A percentile compares a stretch with the other conserved stretches of the same genome.
Evolutionary conservation across 1,140 invertebrate genomes (phyloP).

Genomic region (Drosophila sulfurigaster): DNA sequence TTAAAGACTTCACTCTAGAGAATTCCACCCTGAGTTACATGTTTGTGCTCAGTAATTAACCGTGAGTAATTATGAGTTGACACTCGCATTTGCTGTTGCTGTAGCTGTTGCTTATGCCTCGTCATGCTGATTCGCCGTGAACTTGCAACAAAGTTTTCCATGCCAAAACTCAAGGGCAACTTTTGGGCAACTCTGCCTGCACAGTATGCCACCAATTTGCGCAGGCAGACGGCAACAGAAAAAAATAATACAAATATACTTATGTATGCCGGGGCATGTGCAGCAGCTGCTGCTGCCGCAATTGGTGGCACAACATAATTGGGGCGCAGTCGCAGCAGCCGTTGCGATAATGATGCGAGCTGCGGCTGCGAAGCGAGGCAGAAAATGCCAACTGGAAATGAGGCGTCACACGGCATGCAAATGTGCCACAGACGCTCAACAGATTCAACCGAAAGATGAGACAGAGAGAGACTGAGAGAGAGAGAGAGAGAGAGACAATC

Average conservation of each 20-base stretch:
- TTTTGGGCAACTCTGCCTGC: constrained; percentile 30
- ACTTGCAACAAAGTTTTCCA: neutral
- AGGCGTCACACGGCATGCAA: constrained; percentile 67
- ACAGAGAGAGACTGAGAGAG: neutral
- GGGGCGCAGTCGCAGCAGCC: constrained; percentile 34
- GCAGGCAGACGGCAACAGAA: neutral
- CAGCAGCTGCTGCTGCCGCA: constrained; percentile 52
- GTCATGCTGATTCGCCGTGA: constrained; percentile 16
- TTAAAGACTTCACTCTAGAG: neutral
- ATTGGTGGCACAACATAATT: constrained; percentile 54
- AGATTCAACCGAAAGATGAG: constrained; percentile 15
- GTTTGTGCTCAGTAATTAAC: neutral
- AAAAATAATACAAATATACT: neutral
- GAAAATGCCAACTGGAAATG: constrained; percentile 79
- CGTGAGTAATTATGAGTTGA: constrained; percentile 3
- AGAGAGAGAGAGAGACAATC: constrained; percentile 20
- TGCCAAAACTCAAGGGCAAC: constrained; percentile 11
- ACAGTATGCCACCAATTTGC: constrained; percentile 44
- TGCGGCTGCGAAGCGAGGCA: constrained; percentile 31
- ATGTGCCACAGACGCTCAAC: constrained; percentile 9
- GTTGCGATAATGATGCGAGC: constrained; percentile 44
- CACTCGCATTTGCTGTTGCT: neutral
- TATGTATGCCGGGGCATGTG: constrained; percentile 44
- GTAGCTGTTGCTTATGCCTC: neutral
- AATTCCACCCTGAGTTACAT: neutral